Base-by-base conservation (phyloP, 2,888 invertebrate species). In the Aelia acuminata region DNA sequence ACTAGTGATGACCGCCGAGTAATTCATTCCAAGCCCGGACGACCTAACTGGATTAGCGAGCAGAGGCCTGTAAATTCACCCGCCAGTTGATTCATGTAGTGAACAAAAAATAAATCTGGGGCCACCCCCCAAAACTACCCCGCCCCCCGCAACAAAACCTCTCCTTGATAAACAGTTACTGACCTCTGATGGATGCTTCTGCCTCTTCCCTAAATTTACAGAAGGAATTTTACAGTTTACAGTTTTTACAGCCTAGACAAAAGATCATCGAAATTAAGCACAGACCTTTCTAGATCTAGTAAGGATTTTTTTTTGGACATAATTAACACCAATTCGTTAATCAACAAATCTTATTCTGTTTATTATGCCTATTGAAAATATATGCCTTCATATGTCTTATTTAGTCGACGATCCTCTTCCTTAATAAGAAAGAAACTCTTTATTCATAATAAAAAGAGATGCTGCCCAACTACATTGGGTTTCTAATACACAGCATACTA, bases 121-220 rank as follows among this genome's bases (percentile, higher is more conserved):
- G 13, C 26, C 18, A 5, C 63, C 63, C 63, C 57, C 31, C 35
- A 20, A n/a, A n/a, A n/a, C n/a, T n/a, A n/a, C n/a, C n/a, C n/a
- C n/a, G n/a, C n/a, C n/a, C n/a, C n/a, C n/a, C n/a, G n/a, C 35
- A 70, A 70, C 63, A 70, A 70, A 70, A 70, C 63, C 63, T 70
- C 63, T 70, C 31, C 18, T 70, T 70, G 63, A 70, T 70, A 70
- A 70, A 70, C 57, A 70, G 63, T 70, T 70, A 35, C 63, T 35
- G 18, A 70, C 31, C 63, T 35, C 3, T 70, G 63, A 70, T 70
- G 31, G 63, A 70, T 35, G 35, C 31, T 15, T 15, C 35, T 35
- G 31, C 31, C 63, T 2, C 3, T 70, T 70, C 35, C 22, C 10
- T 70, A 70, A 70, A 70, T 70, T 70, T 70, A 70, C 63, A 70